A percentile compares a stretch with the other conserved stretches of the same genome.
These are phyloP conservation scores for Drosophila eugracilis DNA, from an alignment of 1,140 invertebrate genomes.

Conservation along the genomic window DNA sequence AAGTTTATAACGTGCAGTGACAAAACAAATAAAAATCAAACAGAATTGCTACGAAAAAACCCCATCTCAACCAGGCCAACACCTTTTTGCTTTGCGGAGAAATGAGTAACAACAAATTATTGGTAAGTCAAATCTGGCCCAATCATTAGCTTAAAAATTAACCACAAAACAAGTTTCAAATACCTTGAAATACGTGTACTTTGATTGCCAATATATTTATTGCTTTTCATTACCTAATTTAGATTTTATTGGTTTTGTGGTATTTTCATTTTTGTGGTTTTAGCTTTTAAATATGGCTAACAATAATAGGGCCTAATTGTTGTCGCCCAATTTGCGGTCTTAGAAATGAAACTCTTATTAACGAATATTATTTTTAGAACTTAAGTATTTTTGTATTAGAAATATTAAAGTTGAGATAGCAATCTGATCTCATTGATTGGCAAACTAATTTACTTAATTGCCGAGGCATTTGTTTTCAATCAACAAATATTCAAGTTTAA, in stretches of 20 bases:
- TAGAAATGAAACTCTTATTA: no score
- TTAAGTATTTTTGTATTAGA: no score
- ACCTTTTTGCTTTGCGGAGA: constrained; percentile 74
- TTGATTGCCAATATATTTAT: constrained; percentile 53
- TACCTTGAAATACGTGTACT: constrained; percentile 12
- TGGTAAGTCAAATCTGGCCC: constrained; percentile 61
- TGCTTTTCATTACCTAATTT: constrained; percentile 35
- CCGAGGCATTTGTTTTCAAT: constrained; percentile 42
- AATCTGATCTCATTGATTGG: constrained; percentile 47
- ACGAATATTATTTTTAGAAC: not conserved
- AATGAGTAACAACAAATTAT: constrained; percentile 79
- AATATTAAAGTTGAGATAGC: no score
- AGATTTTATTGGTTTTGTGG: constrained; percentile 31
- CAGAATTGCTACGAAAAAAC: constrained; percentile 19
- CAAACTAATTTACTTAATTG: constrained; percentile 38
- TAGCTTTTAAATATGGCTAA: constrained; percentile 8
- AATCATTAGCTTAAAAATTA: constrained; percentile 24
- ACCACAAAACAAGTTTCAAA: constrained; percentile 41
- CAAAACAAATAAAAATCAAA: constrained; percentile 33
- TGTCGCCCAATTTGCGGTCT: constrained; percentile 7
- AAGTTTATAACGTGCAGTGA: constrained; percentile 50
- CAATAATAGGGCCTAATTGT: constrained; percentile 3
- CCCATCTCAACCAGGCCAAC: constrained; percentile 37
- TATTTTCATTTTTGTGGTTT: constrained; percentile 29
- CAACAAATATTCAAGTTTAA: constrained; percentile 37